Evolutionary conservation across 2,888 invertebrate species (phyloP), one percentile per base, ranked within the genome.

Genomic region (Chalcosyrphus nemorum): DNA sequence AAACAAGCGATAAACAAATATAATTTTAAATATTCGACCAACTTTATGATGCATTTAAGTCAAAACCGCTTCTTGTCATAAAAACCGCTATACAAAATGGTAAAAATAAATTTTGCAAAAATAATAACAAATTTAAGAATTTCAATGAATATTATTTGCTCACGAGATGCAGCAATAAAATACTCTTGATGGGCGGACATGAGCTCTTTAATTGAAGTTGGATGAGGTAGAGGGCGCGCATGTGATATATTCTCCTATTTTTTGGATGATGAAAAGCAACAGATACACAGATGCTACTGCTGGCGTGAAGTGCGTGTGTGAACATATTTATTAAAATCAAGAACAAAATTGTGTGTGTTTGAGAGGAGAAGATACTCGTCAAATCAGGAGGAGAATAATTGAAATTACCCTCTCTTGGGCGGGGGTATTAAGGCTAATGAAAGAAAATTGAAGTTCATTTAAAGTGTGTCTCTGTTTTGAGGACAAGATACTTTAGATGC

Each of bases 81-180:
- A 1, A 4, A 2, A 24, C 2, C 3, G 2, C 4, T 24, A 4
- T 24, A 24, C 24, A 4, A 24, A 24, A 24, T 24, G 24, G 4
- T 4, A 4, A 24, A 24, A 4, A 24, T 45, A 74, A 65, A 74
- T 29, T 45, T 41, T 29, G 32, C n/a, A 61, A 27, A 50, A 35
- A 43, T 15, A 21, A 52, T 45, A n/a, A n/a, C n/a, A n/a, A n/a
- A n/a, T n/a, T n/a, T n/a, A n/a, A n/a, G n/a, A n/a, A 65, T 45
- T 59, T 19, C 50, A 72, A 72, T 57, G 52, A 72, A 68, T 47
- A 61, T 63, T 50, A 54, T 81, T 74, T 61, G 38, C 75, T 75
- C 81, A 81, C 75, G 75, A 81, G 75, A 81, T 75, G 24, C 24
- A 81, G 24, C 24, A 81, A 81, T 81, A 74, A 80, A 74, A 66